phyloP scores from a whole-genome alignment of 2,113 vertebrate species.

The Gracilinanus agilis region DNA sequence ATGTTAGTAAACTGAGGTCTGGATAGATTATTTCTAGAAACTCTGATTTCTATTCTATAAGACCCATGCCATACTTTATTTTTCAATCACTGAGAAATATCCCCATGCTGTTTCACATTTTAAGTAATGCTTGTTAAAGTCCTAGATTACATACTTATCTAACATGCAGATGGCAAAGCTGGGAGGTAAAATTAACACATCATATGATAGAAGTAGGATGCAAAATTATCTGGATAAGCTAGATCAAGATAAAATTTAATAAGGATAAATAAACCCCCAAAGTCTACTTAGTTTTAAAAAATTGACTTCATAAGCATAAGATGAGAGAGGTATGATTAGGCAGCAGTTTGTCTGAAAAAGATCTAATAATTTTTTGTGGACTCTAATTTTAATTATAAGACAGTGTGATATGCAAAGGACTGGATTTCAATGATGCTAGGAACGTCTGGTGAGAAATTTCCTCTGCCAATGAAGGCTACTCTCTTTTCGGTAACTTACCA shows the following conservation, averaged over 20 bases:
- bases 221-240: slow-evolving; percentile 1
- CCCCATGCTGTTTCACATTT: not conserved
- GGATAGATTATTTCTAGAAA: not conserved
- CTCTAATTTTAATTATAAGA: not conserved
- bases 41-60: not conserved
- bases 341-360: not conserved
- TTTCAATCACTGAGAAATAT: not conserved
- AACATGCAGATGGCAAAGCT: slow-evolving; percentile 4
- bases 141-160: not conserved
- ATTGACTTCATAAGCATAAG: not conserved
- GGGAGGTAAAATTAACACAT: not conserved
- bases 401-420: not conserved
- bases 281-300: not conserved
- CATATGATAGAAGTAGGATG: not conserved
- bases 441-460: not conserved
- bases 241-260: not conserved
- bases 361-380: not conserved
- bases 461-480: not conserved
- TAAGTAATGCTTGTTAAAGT: not conserved
- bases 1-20: not conserved
- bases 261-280: not conserved
- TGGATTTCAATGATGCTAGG: not conserved
- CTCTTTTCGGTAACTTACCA: not conserved
- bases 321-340: not conserved
- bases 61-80: not conserved